Percentiles rank a stretch among this genome's conserved stretches.
phyloP scores from a whole-genome alignment of 2,888 invertebrate species.

The Deilephila porcellus region DNA sequence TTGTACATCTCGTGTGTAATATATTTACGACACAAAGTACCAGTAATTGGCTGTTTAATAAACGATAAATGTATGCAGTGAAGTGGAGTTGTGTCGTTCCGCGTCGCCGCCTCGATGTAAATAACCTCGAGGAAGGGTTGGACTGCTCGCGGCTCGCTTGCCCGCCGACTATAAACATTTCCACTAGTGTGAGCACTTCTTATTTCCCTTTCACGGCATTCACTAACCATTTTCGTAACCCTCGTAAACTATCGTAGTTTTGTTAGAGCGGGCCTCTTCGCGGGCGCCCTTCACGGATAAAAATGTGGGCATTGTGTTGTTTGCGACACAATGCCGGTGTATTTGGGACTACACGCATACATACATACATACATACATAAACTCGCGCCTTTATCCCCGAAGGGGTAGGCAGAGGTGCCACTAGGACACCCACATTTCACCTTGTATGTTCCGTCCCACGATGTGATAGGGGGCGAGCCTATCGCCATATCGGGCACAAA shows the following conservation, averaged over 20 bases:
- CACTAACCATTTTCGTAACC: neutral
- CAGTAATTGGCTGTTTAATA: too few relatives aligned
- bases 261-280: neutral
- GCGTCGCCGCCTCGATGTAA: neutral
- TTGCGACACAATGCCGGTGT: neutral
- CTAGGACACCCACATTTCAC: too few relatives aligned
- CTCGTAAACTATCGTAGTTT: neutral
- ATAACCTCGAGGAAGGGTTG: neutral
- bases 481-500: too few relatives aligned
- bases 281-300: neutral
- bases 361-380: too few relatives aligned
- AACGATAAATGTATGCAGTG: too few relatives aligned
- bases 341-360: neutral
- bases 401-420: too few relatives aligned
- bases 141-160: neutral
- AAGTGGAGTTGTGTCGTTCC: too few relatives aligned
- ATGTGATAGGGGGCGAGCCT: too few relatives aligned
- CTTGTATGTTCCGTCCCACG: too few relatives aligned
- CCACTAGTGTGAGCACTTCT: neutral
- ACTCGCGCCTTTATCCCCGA: too few relatives aligned
- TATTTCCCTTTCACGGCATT: neutral
- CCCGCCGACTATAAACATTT: neutral
- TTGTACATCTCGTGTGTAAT: too few relatives aligned
- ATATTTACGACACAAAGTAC: too few relatives aligned
- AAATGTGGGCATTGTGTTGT: neutral